phyloP scores from a whole-genome alignment of 1,140 invertebrate genomes.

The Hycleus cichorii region DNA sequence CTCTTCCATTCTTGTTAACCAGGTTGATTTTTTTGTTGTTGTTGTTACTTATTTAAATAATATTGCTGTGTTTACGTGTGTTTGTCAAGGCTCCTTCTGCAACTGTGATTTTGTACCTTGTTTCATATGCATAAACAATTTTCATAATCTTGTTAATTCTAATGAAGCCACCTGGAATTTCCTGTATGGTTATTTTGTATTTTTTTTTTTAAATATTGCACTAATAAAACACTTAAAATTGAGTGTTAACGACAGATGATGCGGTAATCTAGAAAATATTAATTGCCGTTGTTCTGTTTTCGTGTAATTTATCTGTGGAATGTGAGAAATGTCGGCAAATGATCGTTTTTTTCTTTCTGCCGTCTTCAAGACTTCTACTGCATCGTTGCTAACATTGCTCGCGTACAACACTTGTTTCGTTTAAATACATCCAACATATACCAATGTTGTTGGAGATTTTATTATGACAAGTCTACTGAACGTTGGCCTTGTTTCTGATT shows the following conservation, averaged over 20 bases:
- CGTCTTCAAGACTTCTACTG: no score
- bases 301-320: background rate
- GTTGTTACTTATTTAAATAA: constrained; percentile 4
- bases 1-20: background rate
- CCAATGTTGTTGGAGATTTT: constrained; percentile 1
- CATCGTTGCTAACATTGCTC: no score
- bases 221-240: no score
- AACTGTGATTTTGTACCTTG: no score
- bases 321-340: constrained; percentile 5
- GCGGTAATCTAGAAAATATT: background rate
- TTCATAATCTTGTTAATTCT: constrained; percentile 13
- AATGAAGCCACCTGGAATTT: background rate
- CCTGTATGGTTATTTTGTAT: no score
- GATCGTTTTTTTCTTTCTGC: background rate
- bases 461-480: constrained; percentile 1
- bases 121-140: background rate
- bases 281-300: background rate
- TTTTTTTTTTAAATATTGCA: no score
- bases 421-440: background rate
- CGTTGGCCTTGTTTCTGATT: constrained; percentile 9
- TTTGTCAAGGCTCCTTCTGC: constrained; percentile 6
- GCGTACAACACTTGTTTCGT: background rate
- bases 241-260: background rate
- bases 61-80: constrained; percentile 2
- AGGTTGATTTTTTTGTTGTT: no score